Base-by-base conservation (phyloP, 2,797 vertebrate species). In the Enteromius thamalakanensis region DNA sequence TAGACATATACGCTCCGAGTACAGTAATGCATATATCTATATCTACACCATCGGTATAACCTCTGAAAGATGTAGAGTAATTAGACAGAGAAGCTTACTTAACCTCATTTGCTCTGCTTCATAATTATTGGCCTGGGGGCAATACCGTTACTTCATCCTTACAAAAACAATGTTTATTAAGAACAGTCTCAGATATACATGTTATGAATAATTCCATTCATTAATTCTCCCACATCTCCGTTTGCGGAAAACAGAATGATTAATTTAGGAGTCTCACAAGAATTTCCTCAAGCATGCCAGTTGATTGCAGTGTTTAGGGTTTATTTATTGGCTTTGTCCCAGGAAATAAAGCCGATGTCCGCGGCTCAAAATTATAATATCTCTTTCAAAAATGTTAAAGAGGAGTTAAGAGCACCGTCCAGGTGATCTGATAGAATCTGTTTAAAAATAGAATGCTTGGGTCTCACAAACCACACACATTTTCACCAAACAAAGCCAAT, bases 201-300 rank as follows among this genome's bases (percentile, higher is more conserved):
- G 90, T 93, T 94, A 92, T 94, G 92, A 95, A 94, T 95, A 93
- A 95, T 95, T 94, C 93, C 94, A 94, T 95, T 95, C 94, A 96
- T 95, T 95, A 92, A 94, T 95, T 93, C 88, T 82, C 92, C 89
- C 91, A 92, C 93, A 94, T 95, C 93, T 92, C 92, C 88, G 87
- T 94, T 94, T 91, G 91, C 86, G 91, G 80, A 93, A 95, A 93
- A 92, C 93, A 91, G 92, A 89, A 91, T 95, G 95, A 95, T 96
- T 96, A 94, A 96, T 96, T 93, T 92, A 82, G 67, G 90, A 91
- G 91, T 88, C 94, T 93, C 85, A 3, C 85, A 94, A 94, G 93
- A 93, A 95, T 95, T 93, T 95, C 93, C 95, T 94, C 91, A 89
- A 86, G 91, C 88, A 89, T 88, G 92, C 92, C 92, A 94, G 94